A percentile compares a stretch with the other conserved stretches of the same genome.
These are phyloP conservation scores for Paramormyrops kingsleyae DNA, from an alignment of 2,113 vertebrate genomes.

Conservation along the genomic window DNA sequence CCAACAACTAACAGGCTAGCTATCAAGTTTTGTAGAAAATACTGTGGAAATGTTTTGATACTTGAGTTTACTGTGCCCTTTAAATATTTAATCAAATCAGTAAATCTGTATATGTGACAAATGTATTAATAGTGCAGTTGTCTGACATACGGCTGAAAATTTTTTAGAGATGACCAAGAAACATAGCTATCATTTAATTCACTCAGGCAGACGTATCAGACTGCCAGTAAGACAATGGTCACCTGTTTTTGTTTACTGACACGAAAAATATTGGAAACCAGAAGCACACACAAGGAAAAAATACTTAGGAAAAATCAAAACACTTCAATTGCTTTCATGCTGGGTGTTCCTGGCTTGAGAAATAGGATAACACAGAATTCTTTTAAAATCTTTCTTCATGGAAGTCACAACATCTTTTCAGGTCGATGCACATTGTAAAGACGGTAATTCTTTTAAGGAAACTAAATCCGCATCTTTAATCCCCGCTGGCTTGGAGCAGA, in stretches of 20 bases:
- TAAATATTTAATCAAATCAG: neutral
- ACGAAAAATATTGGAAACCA: neutral
- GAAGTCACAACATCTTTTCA: neutral
- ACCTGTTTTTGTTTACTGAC: neutral
- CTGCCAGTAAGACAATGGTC: neutral
- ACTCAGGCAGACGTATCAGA: neutral
- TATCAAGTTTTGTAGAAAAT: neutral
- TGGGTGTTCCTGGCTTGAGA: neutral
- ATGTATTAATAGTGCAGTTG: neutral
- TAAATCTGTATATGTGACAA: neutral
- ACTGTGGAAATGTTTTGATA: neutral
- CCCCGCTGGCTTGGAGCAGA: neutral
- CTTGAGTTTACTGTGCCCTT: neutral
- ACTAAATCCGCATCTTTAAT: slow-evolving; percentile 16
- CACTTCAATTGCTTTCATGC: neutral
- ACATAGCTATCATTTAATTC: neutral
- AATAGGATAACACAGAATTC: neutral
- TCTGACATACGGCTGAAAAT: neutral
- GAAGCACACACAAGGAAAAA: neutral
- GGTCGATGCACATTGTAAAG: neutral
- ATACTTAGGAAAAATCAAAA: neutral
- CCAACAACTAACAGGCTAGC: neutral
- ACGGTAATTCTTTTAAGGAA: neutral
- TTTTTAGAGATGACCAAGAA: neutral
- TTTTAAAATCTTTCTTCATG: neutral